phyloP scores from a whole-genome alignment of 1,140 invertebrate species.

The Eupristina koningsbergeri region DNA sequence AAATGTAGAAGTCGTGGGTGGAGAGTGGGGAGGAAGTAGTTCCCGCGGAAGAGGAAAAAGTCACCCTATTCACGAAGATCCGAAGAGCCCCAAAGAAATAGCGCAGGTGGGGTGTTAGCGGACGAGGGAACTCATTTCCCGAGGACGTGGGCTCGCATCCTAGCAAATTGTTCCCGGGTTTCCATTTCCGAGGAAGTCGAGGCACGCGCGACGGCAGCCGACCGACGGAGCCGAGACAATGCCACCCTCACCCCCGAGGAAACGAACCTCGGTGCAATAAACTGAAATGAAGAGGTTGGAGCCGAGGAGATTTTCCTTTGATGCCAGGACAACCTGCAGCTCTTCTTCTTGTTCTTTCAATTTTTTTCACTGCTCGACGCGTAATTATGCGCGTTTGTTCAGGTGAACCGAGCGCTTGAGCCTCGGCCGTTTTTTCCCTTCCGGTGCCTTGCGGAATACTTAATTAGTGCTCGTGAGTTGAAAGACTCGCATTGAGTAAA shows the following conservation, averaged over 20 bases:
- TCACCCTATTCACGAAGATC: no score
- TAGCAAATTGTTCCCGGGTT: no score
- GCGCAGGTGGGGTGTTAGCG: no score
- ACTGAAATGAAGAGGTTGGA: not conserved
- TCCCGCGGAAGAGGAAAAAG: no score
- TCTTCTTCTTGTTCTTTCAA: no score
- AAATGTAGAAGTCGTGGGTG: no score
- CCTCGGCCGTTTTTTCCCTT: not conserved
- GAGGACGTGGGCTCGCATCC: no score
- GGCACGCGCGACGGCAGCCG: not conserved
- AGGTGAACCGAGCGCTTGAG: not conserved
- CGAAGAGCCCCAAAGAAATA: no score
- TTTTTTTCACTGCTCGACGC: not conserved
- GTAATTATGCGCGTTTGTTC: constrained; percentile 32
- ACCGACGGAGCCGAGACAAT: not conserved
- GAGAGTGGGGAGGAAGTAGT: no score
- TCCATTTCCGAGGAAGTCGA: not conserved
- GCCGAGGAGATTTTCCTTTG: constrained; percentile 17
- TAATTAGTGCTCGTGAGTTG: constrained; percentile 17
- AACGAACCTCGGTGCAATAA: no score
- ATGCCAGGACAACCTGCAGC: not conserved
- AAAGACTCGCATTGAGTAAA: not conserved
- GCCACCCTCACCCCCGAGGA: no score
- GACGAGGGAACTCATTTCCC: no score
- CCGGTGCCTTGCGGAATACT: not conserved